These are phyloP conservation scores for Mycetomoellerius zeteki DNA, from an alignment of 1,140 invertebrate genomes.

Conservation along the genomic window DNA sequence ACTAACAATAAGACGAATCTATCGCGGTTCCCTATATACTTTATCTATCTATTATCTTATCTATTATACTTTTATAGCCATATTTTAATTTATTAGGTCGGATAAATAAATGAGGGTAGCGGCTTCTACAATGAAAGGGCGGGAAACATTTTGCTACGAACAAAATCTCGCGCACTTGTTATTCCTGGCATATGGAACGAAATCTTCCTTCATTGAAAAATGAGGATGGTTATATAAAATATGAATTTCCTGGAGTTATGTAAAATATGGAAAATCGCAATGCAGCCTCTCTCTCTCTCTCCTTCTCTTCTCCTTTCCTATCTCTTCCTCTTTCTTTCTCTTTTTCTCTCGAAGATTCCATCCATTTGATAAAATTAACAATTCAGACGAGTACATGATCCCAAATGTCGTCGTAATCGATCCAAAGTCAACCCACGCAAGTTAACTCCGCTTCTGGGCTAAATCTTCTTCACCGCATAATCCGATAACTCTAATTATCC, in stretches of 20 bases:
- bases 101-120: constrained; percentile 12
- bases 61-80: constrained; percentile 26
- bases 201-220: constrained; percentile 38
- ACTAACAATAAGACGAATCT: not conserved
- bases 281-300: no score
- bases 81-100: constrained; percentile 6
- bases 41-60: not conserved
- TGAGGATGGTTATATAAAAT: constrained; percentile 3
- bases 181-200: not conserved
- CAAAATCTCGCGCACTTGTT: constrained; percentile 30
- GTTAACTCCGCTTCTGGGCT: constrained; percentile 71
- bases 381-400: constrained; percentile 55
- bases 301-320: no score
- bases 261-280: constrained; percentile 22
- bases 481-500: constrained; percentile 83
- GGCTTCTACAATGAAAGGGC: not conserved
- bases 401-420: constrained; percentile 71
- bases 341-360: no score
- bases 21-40: no score
- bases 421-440: constrained; percentile 74
- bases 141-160: not conserved
- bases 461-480: constrained; percentile 80
- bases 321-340: no score
- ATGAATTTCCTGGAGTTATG: not conserved
- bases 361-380: constrained; percentile 56